These are phyloP conservation scores for Ceratothoa steindachneri DNA, from an alignment of 2,888 invertebrate genomes.

Conservation along the genomic window DNA sequence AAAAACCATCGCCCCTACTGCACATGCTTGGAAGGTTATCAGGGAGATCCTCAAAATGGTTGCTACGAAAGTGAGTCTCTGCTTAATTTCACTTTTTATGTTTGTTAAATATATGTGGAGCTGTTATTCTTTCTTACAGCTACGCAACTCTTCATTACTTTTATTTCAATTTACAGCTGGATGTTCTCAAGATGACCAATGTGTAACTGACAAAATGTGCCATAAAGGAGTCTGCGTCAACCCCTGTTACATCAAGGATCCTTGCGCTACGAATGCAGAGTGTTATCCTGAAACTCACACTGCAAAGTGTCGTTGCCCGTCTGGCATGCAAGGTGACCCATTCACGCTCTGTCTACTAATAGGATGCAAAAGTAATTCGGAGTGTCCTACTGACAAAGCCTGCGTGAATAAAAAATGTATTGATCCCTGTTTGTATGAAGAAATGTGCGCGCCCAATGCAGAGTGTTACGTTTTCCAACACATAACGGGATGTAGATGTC, in stretches of 20 bases:
- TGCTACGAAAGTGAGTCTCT: slow-evolving; percentile 36
- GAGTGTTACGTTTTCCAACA: slow-evolving; percentile 77
- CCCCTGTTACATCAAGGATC: slow-evolving; percentile 73
- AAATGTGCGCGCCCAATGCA: slow-evolving; percentile 73
- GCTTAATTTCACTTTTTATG: too few species aligned
- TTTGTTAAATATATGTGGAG: too few species aligned
- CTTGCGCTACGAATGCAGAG: slow-evolving; percentile 77
- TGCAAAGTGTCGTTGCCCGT: slow-evolving; percentile 72
- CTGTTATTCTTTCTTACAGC: too few species aligned
- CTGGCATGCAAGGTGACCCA: slow-evolving; percentile 66
- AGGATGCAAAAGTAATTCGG: slow-evolving; percentile 65
- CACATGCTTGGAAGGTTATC: slow-evolving; percentile 48
- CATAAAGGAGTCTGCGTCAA: slow-evolving; percentile 73
- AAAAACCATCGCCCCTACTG: slow-evolving; percentile 49
- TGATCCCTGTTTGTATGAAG: slow-evolving; percentile 66
- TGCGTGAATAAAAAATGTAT: slow-evolving; percentile 77
- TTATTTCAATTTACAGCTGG: too few species aligned
- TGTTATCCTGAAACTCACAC: slow-evolving; percentile 76
- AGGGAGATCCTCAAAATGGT: slow-evolving; percentile 47
- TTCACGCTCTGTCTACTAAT: slow-evolving; percentile 70
- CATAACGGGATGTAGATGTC: slow-evolving; percentile 79
- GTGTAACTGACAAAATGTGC: slow-evolving; percentile 70
- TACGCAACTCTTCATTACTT: too few species aligned
- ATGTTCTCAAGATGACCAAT: slow-evolving; percentile 61
- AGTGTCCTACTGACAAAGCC: slow-evolving; percentile 63